phyloP scores from a whole-genome alignment of 2,113 vertebrate species.

The Aegypius monachus region DNA sequence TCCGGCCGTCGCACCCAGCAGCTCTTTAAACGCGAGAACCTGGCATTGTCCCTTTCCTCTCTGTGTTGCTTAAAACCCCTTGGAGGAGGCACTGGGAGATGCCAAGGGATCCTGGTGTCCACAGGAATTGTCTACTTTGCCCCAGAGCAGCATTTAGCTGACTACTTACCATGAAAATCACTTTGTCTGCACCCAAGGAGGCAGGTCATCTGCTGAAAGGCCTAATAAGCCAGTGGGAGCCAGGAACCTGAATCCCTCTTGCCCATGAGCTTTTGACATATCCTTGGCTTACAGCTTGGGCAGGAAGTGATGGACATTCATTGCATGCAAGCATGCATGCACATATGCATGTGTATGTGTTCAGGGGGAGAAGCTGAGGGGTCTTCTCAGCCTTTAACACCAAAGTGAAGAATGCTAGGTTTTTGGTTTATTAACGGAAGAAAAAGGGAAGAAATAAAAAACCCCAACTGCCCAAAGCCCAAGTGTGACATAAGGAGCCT shows the following conservation, averaged over 20 bases:
- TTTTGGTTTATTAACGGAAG: slow-evolving; percentile 11
- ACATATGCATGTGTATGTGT: too few relatives aligned
- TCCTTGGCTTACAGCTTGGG: neutral
- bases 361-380: neutral
- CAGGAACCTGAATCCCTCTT: neutral
- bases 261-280: neutral
- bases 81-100: neutral
- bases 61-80: too few relatives aligned
- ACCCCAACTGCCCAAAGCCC: neutral
- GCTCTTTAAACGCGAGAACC: too few relatives aligned
- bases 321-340: accelerated
- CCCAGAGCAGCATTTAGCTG: neutral
- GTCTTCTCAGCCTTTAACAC: neutral
- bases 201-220: neutral
- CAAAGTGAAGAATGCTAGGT: neutral
- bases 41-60: neutral
- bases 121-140: neutral
- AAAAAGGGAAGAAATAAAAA: slow-evolving; percentile 22
- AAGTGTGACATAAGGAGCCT: slow-evolving; percentile 52
- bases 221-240: neutral
- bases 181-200: neutral
- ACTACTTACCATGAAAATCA: neutral
- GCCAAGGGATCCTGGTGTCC: neutral
- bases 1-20: too few relatives aligned
- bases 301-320: neutral